Conservation (phyloP, 2,113 vertebrate species). For the Reinhardtius hippoglossoides region DNA sequence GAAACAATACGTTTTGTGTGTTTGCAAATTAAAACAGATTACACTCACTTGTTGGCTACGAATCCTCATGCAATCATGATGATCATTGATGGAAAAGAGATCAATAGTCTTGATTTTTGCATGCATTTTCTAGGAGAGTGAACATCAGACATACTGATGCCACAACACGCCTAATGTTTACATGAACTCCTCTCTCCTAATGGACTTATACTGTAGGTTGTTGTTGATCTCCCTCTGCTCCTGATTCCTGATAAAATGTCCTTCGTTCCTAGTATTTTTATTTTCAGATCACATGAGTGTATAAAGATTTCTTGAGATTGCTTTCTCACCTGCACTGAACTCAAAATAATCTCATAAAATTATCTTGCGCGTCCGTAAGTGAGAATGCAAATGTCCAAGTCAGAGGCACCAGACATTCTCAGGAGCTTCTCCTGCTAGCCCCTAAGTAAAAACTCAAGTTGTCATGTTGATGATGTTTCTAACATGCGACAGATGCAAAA, state of each 20-base stretch:
- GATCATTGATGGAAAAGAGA: background rate
- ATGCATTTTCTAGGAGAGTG: slow-evolving; percentile 6
- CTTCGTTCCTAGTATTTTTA: no score
- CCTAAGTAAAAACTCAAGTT: no score
- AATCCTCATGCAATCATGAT: background rate
- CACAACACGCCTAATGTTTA: background rate
- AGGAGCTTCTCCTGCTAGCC: no score
- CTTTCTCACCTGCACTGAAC: no score
- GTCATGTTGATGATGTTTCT: no score
- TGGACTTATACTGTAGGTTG: background rate
- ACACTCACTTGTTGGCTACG: background rate
- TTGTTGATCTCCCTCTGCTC: background rate
- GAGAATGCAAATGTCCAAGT: no score
- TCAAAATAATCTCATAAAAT: no score
- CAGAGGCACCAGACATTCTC: no score
- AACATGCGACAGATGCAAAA: no score
- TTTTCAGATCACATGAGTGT: no score
- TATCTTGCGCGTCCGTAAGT: no score
- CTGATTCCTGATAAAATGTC: background rate
- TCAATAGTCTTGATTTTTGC: background rate
- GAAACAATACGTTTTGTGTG: slow-evolving; percentile 3
- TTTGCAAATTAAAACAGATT: background rate
- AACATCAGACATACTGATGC: background rate
- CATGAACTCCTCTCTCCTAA: background rate
- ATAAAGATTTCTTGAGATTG: no score